phyloP scores from a whole-genome alignment of 2,113 vertebrate genomes.

The Coregonus clupeaformis region DNA sequence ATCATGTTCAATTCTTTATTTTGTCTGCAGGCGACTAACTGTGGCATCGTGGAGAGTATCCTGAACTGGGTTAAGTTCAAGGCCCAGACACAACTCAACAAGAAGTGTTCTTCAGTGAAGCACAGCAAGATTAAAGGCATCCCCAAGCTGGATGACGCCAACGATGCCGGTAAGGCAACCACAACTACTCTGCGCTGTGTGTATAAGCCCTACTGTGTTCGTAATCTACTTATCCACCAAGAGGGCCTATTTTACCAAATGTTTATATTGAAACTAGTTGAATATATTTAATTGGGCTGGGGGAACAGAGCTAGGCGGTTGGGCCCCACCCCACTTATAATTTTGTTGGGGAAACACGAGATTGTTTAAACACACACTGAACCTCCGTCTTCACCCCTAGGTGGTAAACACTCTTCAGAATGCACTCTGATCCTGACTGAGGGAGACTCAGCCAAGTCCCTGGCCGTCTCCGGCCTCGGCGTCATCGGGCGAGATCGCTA shows the following conservation, averaged over 20 bases:
- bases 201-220: background rate
- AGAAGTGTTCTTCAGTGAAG: constrained; percentile 98
- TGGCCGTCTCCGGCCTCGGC: constrained; percentile 95
- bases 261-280: background rate
- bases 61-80: constrained; percentile 99
- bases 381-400: constrained; percentile 57
- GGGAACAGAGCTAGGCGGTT: no score
- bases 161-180: constrained; percentile 88
- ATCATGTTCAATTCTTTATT: background rate
- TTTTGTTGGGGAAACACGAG: background rate
- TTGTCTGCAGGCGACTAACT: constrained; percentile 86
- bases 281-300: no score
- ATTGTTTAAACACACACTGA: background rate
- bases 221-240: background rate
- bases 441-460: constrained; percentile 95
- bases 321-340: background rate
- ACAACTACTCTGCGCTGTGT: background rate
- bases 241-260: no score
- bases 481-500: constrained; percentile 96
- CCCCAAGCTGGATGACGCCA: constrained; percentile 97
- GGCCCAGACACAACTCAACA: constrained; percentile 96
- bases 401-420: constrained; percentile 95
- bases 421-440: constrained; percentile 97
- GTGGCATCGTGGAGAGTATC: constrained; percentile 97
- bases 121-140: constrained; percentile 99